A percentile compares a stretch with the other conserved stretches of the same genome.
phyloP scores from a whole-genome alignment of 1,140 invertebrate species.

The Globodera rostochiensis region DNA sequence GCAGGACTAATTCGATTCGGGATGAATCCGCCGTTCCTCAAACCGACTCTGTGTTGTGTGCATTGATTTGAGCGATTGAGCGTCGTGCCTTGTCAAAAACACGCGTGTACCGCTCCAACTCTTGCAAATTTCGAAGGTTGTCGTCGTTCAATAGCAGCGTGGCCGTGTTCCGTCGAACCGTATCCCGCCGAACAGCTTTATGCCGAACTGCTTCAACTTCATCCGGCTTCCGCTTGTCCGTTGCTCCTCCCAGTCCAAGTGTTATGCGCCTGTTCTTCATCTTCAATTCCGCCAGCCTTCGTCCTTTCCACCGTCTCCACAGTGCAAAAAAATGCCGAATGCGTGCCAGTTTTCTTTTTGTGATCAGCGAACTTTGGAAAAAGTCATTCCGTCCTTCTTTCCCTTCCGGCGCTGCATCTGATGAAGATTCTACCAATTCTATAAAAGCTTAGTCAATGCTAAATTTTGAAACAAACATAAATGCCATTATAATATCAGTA shows the following conservation, averaged over 20 bases:
- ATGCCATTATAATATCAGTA: too few species aligned
- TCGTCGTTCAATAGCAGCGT: background rate
- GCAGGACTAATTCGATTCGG: too few species aligned
- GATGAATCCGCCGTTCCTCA: background rate
- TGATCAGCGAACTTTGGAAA: background rate
- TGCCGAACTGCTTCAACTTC: too few species aligned
- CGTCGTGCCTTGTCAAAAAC: slow-evolving; percentile 11
- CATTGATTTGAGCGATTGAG: slow-evolving; percentile 11
- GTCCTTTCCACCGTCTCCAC: slow-evolving; percentile 12
- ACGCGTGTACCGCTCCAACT: slow-evolving; percentile 13
- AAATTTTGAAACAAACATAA: too few species aligned
- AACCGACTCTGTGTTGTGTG: slow-evolving; percentile 17
- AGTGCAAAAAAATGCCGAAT: slow-evolving; percentile 20
- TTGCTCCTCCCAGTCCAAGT: background rate
- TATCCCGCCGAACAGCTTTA: too few species aligned
- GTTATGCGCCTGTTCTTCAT: background rate
- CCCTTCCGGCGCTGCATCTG: background rate
- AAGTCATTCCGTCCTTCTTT: background rate
- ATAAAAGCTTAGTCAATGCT: too few species aligned
- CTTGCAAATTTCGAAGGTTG: slow-evolving; percentile 10
- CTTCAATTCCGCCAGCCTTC: background rate
- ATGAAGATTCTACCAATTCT: background rate
- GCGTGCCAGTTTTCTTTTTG: background rate
- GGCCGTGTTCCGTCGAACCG: too few species aligned
- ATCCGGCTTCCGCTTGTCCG: background rate